Base-by-base conservation (phyloP, 2,113 vertebrate genomes). In the Shinisaurus crocodilurus region DNA sequence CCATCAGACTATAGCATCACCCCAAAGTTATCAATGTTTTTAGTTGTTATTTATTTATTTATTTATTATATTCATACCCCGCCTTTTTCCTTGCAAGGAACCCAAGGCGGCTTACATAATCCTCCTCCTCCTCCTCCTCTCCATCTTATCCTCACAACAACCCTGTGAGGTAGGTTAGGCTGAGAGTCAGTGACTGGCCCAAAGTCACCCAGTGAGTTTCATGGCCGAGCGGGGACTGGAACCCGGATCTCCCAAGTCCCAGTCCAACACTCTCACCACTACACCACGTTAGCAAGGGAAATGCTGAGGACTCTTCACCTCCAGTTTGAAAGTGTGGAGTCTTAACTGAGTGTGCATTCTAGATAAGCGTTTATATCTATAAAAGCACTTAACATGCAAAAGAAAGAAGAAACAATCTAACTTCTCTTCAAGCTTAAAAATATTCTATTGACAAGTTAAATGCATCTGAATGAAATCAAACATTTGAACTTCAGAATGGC, bases 391-490 rank as follows among this genome's bases (percentile, higher is more conserved):
- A 77, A 69, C 4, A 79, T 79, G 32, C 34, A 57, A 82, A 82
- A 20, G 18, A 34, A 85, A 20, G 34, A 48, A 69, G 29, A 85
- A 60, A 27, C 34, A 43, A 63, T 77, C 27, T 63, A 63, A 40
- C 57, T 65, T 77, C 43, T 34, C 32, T 72, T 50, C 23, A 16
- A 34, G 9, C 16, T 85, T 69, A 50, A 87, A 87, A 77, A 65
- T 86, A 54, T 48, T 75, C 70, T 76, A 50, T 48, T 57, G 89
- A 77, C 57, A 79, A 92, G 89, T 45, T 85, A 92, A 94, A 88
- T 0, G 72, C 63, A 63, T 63, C 60, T 86, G 43, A 25, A 20
- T 18, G 20, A 63, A 90, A 85, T 37, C 32, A 76, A 57, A 88
- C 32, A 89, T 45, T 23, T 45, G 37, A 80, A n/a, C 72, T 92